Evolutionary conservation across 1,140 invertebrate genomes (phyloP).

Genomic region (Carposina sasakii): DNA sequence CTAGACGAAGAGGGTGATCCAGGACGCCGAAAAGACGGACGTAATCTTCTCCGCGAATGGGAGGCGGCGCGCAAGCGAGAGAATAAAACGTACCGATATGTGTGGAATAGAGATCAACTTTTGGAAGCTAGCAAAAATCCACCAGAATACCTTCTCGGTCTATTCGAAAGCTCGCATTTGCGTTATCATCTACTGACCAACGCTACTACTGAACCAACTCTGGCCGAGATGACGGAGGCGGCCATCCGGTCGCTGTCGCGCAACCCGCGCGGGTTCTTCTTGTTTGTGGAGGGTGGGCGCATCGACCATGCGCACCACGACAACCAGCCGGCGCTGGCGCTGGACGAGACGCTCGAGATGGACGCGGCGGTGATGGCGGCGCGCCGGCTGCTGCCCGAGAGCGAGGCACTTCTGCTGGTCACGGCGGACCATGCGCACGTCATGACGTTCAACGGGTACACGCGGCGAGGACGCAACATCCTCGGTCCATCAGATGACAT

Average conservation of each 20-base stretch:
- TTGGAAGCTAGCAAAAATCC: conserved; percentile 74
- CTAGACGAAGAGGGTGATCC: conserved; percentile 76
- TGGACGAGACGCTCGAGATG: conserved; percentile 71
- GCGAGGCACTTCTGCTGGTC: conserved; percentile 82
- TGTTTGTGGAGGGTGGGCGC: conserved; percentile 87
- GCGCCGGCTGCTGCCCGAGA: conserved; percentile 75
- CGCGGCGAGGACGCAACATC: conserved; percentile 73
- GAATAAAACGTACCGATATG: conserved; percentile 77
- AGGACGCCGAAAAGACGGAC: conserved; percentile 74
- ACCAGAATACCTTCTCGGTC: conserved; percentile 80
- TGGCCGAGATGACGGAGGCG: conserved; percentile 85
- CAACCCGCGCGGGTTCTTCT: conserved; percentile 85
- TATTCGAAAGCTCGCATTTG: conserved; percentile 45
- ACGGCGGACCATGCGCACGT: conserved; percentile 85
- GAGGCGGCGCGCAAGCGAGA: conserved; percentile 40
- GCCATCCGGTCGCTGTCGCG: conserved; percentile 83
- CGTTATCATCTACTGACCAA: conserved; percentile 48
- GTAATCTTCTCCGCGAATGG: conserved; percentile 55
- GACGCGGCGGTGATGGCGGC: conserved; percentile 74
- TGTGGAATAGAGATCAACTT: conserved; percentile 77
- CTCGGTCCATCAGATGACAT: conserved; percentile 43
- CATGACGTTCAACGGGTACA: conserved; percentile 79
- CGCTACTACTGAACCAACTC: conserved; percentile 75
- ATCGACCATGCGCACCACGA: conserved; percentile 86
- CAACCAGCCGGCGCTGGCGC: conserved; percentile 77